These are phyloP conservation scores for Cnemophilus loriae DNA, from an alignment of 2,113 vertebrate genomes.

Conservation along the genomic window DNA sequence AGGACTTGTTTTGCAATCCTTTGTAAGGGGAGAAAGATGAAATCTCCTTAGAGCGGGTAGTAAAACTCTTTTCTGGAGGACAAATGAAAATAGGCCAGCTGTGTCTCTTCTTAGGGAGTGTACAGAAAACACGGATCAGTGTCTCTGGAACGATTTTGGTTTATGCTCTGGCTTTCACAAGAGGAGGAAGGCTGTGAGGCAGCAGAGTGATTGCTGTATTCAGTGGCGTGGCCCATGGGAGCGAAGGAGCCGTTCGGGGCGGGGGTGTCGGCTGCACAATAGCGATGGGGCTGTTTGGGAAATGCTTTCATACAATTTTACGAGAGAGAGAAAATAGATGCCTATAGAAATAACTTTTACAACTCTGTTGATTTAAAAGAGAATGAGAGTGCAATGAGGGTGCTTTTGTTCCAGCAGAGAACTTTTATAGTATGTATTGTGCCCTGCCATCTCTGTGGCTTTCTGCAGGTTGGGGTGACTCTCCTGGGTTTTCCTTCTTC, in stretches of 20 bases:
- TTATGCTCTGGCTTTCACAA: background rate
- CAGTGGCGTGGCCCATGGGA: background rate
- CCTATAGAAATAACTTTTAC: conserved; percentile 55
- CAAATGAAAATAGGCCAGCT: background rate
- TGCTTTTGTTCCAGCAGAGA: conserved; percentile 8
- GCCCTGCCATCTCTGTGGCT: background rate
- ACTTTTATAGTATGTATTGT: conserved; percentile 34
- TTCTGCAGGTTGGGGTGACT: background rate
- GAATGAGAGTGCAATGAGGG: conserved; percentile 1
- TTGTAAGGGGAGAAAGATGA: background rate
- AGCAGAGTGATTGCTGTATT: background rate
- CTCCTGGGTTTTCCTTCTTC: background rate
- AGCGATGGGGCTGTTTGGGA: background rate
- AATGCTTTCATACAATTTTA: conserved; percentile 1
- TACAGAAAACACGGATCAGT: background rate
- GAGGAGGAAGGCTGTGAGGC: background rate
- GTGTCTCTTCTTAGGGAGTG: background rate
- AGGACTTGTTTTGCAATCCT: background rate
- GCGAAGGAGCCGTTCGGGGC: rapidly evolving
- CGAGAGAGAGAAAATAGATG: background rate
- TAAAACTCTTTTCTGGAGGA: background rate
- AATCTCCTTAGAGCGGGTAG: background rate
- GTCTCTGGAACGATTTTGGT: background rate
- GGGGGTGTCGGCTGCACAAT: background rate
- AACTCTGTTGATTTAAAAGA: conserved; percentile 18